These are phyloP conservation scores for Spinibarbus caldwelli DNA, from an alignment of 2,797 vertebrate genomes.

Conservation along the genomic window DNA sequence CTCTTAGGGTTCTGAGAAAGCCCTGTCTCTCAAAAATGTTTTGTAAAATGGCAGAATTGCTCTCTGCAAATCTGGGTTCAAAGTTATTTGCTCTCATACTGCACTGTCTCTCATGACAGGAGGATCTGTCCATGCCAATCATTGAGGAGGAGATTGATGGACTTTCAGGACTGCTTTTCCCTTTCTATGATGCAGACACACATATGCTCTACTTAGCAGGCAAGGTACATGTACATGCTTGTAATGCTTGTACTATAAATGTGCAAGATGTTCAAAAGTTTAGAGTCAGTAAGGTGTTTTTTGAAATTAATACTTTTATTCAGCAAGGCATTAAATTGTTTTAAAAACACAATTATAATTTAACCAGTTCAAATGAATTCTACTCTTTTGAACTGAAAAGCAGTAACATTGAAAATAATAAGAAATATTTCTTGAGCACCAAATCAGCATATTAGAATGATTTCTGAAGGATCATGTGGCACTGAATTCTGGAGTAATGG, in stretches of 20 bases:
- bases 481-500: background rate
- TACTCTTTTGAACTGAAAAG: too few species aligned
- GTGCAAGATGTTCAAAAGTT: background rate
- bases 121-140: conserved; percentile 93
- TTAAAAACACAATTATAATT: too few species aligned
- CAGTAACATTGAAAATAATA: too few species aligned
- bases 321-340: too few species aligned
- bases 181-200: conserved; percentile 95
- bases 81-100: background rate
- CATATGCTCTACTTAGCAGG: conserved; percentile 98
- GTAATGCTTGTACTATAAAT: background rate
- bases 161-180: conserved; percentile 95
- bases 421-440: background rate
- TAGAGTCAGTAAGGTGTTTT: background rate
- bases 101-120: too few species aligned
- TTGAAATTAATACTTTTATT: too few species aligned
- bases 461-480: background rate
- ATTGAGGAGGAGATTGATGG: conserved; percentile 96
- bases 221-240: conserved; percentile 81
- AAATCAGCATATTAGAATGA: background rate
- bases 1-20: background rate
- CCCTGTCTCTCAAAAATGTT: background rate
- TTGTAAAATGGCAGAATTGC: background rate
- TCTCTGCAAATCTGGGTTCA: background rate
- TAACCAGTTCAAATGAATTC: too few species aligned